phyloP scores from a whole-genome alignment of 1,140 invertebrate genomes.

The Temnothorax curvispinosus region DNA sequence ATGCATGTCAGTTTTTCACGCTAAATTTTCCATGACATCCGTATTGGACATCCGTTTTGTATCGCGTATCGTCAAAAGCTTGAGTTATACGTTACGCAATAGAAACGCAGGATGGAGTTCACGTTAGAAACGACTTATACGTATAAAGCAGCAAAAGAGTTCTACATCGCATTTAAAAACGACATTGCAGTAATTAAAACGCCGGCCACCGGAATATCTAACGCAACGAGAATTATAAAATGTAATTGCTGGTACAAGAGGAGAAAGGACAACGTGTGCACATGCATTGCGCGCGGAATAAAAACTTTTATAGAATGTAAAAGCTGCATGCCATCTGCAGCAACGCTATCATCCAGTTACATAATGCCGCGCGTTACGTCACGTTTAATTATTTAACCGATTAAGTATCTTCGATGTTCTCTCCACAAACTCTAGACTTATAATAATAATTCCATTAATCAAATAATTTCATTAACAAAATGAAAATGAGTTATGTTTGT shows the following conservation, averaged over 20 bases:
- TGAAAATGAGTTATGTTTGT: neutral
- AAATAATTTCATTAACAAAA: too few species aligned
- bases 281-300: constrained; percentile 21
- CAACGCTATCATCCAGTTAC: neutral
- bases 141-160: constrained; percentile 47
- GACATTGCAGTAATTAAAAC: constrained; percentile 69
- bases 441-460: neutral
- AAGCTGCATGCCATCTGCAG: constrained; percentile 3
- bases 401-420: neutral
- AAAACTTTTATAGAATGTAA: constrained; percentile 52
- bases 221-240: constrained; percentile 57
- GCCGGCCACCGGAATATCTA: constrained; percentile 11
- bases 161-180: constrained; percentile 2
- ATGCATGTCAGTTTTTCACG: neutral
- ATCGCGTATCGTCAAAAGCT: constrained; percentile 18
- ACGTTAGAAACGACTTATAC: constrained; percentile 2
- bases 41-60: neutral
- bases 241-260: constrained; percentile 46
- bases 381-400: constrained; percentile 13
- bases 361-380: neutral
- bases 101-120: neutral
- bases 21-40: neutral
- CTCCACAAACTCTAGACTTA: neutral
- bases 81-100: constrained; percentile 3
- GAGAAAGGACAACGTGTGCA: constrained; percentile 32